These are phyloP conservation scores for Propithecus perrieri DNA, from an alignment of 2,797 vertebrate genomes.

Conservation along the genomic window DNA sequence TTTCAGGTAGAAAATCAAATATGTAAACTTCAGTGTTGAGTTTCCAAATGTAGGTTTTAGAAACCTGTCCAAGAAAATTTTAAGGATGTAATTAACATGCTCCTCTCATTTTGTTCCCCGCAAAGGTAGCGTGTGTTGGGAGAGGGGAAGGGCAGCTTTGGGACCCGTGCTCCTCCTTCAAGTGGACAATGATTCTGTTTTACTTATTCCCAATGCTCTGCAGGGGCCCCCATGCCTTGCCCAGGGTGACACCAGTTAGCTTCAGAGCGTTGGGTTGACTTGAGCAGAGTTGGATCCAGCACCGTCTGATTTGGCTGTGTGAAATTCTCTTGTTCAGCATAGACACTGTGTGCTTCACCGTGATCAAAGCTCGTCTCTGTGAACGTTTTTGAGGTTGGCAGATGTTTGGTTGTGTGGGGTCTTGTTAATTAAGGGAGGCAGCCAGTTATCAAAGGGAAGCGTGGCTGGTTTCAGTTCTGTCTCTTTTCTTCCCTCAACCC, in stretches of 20 bases:
- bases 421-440: slow-evolving; percentile 64
- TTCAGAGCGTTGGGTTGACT: not conserved
- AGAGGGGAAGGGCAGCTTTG: not conserved
- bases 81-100: too few relatives aligned
- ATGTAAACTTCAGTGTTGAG: not conserved
- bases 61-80: not conserved
- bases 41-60: not conserved
- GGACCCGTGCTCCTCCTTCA: not conserved
- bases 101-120: accelerated
- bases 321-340: not conserved
- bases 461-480: not conserved
- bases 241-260: not conserved
- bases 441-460: slow-evolving; percentile 55
- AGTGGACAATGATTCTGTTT: not conserved
- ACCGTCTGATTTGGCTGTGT: not conserved
- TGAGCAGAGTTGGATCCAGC: accelerated
- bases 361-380: slow-evolving; percentile 47
- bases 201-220: not conserved
- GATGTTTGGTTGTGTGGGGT: slow-evolving; percentile 47
- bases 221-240: not conserved
- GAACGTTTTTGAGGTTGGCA: slow-evolving; percentile 28
- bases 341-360: not conserved
- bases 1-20: not conserved
- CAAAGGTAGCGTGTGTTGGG: accelerated
- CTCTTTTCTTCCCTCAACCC: not conserved